Conservation (phyloP, 92 coral and sea anemone genomes). For the Porites cylindrica region DNA sequence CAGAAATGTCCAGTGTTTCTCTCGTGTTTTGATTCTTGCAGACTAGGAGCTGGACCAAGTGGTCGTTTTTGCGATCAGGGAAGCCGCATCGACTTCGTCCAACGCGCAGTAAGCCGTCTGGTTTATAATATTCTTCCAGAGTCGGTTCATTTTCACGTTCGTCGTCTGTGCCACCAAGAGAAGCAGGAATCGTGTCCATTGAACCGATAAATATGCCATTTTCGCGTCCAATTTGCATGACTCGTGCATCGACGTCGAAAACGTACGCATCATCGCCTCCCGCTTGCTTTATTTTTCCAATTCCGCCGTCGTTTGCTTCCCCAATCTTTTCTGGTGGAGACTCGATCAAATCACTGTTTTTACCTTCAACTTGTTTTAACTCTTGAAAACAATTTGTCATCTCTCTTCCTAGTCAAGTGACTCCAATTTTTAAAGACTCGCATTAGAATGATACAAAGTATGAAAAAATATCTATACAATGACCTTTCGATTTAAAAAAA, state of each 20-base stretch:
- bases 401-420: not conserved
- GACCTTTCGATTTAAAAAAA: too few relatives aligned
- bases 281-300: not conserved
- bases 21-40: conserved; percentile 13
- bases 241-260: conserved; percentile 2
- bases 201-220: not conserved
- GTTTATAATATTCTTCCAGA: not conserved
- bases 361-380: not conserved
- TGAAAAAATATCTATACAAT: not conserved
- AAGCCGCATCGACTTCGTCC: conserved; percentile 14
- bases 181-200: not conserved
- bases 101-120: not conserved
- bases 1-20: conserved; percentile 9
- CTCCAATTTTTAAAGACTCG: not conserved
- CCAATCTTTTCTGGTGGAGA: not conserved
- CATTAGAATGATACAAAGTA: not conserved
- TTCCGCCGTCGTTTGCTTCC: not conserved
- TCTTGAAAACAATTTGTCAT: conserved; percentile 1
- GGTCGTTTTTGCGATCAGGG: conserved; percentile 25
- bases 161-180: not conserved
- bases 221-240: conserved; percentile 15
- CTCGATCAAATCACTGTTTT: not conserved
- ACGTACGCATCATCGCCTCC: not conserved
- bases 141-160: not conserved
- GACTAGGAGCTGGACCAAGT: conserved; percentile 28